phyloP scores from a whole-genome alignment of 2,888 invertebrate species.

The Julus scandinavius region DNA sequence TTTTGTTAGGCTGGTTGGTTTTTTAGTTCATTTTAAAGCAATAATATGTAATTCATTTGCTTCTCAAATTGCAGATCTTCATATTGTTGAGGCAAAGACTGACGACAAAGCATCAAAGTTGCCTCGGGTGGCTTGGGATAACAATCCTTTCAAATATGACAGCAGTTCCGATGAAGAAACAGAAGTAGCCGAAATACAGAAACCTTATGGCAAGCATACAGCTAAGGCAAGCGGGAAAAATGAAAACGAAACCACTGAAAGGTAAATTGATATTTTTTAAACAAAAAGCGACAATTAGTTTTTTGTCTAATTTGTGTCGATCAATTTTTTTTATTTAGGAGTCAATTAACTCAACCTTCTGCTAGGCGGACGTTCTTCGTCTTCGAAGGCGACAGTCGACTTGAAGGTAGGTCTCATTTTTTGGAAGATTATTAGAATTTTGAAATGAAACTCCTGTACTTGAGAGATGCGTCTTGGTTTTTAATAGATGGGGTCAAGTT shows the following conservation, averaged over 20 bases:
- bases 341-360: no score
- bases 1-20: neutral
- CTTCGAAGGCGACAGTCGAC: slow-evolving; percentile 24
- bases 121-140: slow-evolving; percentile 49
- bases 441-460: neutral
- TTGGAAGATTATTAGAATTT: neutral
- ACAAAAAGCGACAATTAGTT: neutral
- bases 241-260: neutral
- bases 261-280: neutral
- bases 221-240: neutral
- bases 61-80: neutral
- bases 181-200: neutral
- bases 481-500: slow-evolving; percentile 50
- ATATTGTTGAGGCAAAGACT: neutral
- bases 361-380: slow-evolving; percentile 11
- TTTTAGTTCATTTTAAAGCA: no score
- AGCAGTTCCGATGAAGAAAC: slow-evolving; percentile 52
- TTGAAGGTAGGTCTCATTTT: slow-evolving; percentile 1
- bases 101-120: neutral
- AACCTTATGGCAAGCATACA: neutral
- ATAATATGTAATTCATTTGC: neutral
- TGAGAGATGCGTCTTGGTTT: neutral
- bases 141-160: slow-evolving; percentile 53
- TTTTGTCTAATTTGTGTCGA: neutral
- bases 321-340: neutral